Conservation (phyloP, 1,140 invertebrate genomes). For the Colletes gigas region DNA sequence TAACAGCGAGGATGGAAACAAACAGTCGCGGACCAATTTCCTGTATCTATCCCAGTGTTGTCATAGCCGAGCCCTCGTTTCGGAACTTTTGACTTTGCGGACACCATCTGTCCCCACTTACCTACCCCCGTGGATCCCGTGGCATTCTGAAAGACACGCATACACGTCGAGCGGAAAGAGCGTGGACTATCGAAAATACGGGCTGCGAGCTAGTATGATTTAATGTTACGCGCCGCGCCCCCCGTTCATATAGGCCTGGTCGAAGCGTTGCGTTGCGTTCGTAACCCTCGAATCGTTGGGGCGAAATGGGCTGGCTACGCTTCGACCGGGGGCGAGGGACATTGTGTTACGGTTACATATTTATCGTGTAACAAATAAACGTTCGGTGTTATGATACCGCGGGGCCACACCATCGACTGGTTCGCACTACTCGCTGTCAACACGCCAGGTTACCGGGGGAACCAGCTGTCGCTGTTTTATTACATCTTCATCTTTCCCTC, state of each 20-base stretch:
- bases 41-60: conserved; percentile 63
- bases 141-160: conserved; percentile 18
- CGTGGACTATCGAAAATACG: conserved; percentile 6
- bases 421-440: conserved; percentile 44
- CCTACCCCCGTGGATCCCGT: conserved; percentile 48
- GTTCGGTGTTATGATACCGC: conserved; percentile 79
- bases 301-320: conserved; percentile 20
- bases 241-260: conserved; percentile 56
- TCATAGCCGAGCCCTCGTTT: conserved; percentile 72
- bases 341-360: conserved; percentile 81
- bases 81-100: conserved; percentile 76
- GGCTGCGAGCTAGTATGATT: conserved; percentile 67
- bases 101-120: conserved; percentile 71
- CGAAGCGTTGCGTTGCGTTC: conserved; percentile 16
- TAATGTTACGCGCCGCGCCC: conserved; percentile 70
- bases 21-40: conserved; percentile 65
- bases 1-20: conserved; percentile 19
- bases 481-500: conserved; percentile 43
- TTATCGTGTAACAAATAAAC: conserved; percentile 81
- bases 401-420: conserved; percentile 67
- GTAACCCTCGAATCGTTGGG: conserved; percentile 27
- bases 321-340: conserved; percentile 39
- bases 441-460: conserved; percentile 42
- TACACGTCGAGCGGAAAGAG: background rate
- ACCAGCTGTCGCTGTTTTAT: conserved; percentile 68